Base-by-base conservation (phyloP, 2,888 invertebrate species). In the Phaonia tiefii region DNA sequence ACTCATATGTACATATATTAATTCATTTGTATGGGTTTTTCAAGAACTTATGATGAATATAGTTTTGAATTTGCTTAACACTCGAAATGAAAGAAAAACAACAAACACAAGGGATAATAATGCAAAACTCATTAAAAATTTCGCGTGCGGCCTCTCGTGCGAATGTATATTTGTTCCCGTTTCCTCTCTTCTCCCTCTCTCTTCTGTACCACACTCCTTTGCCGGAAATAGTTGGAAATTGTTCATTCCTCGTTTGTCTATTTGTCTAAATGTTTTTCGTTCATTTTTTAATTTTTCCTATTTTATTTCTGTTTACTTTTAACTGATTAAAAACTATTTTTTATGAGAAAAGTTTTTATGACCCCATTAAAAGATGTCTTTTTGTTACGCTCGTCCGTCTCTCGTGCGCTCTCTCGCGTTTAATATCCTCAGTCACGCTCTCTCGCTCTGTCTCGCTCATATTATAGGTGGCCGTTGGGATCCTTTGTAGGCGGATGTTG, bases 301-400 rank as follows among this genome's bases (percentile, higher is more conserved):
- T 80, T 73, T 73, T 51, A 44, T 31, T 65, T 69, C 54, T 73
- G 49, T 73, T 80, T 80, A 51, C 80, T 76, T 31, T 22, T 73
- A 73, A 73, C 76, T 80, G 80, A 80, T 76, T 80, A 76, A 80
- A 69, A 31, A 80, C 76, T 70, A 73, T 66, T 72, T 74, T 75
- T 79, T 79, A 80, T 80, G 80, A 80, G 80, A 76, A 80, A 80
- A 80, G 65, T 80, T 80, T 80, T 80, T 80, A 76, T 66, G 80
- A 70, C 76, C 80, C 76, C 80, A 80, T 80, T 80, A 76, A 80
- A 76, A 73, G 72, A 69, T 63, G 54, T 76, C 67, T 15, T 46
- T 58, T 54, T 63, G 63, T 67, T n/a, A 15, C 11, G 37, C 17
- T 51, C 42, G 65, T 69, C 56, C n/a, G n/a, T n/a, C n/a, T n/a